Percentiles rank a stretch among this genome's conserved stretches.
These are phyloP conservation scores for Xenotilapia flavipinnis DNA, from an alignment of 2,113 vertebrate species.

Conservation along the genomic window DNA sequence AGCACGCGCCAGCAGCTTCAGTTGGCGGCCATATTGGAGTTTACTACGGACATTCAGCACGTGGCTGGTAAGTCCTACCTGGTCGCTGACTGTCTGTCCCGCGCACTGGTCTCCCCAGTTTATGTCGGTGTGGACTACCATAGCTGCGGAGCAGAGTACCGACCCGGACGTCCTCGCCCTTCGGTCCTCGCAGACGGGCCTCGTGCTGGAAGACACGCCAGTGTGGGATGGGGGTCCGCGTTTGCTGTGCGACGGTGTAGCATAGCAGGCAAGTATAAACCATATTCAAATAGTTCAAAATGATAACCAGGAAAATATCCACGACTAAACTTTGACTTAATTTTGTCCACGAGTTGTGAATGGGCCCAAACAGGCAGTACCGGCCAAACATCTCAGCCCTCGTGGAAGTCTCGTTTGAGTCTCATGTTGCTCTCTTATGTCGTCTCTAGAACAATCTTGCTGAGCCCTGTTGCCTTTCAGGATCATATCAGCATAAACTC, in stretches of 20 bases:
- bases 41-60: not conserved
- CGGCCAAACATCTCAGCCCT: not conserved
- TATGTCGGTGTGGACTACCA: not conserved
- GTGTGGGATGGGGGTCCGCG: not conserved
- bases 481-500: not conserved
- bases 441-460: not conserved
- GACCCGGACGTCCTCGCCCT: accelerated
- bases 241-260: too few relatives aligned
- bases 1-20: not conserved
- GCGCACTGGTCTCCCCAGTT: not conserved
- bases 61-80: not conserved
- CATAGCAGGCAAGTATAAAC: not conserved
- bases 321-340: not conserved
- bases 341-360: not conserved
- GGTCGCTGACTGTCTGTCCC: not conserved
- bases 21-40: not conserved
- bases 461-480: not conserved
- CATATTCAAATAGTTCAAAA: not conserved
- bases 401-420: not conserved
- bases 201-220: accelerated
- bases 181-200: not conserved
- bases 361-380: not conserved
- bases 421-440: not conserved
- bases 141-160: not conserved
- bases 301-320: not conserved